A percentile compares a stretch with the other conserved stretches of the same genome.
phyloP scores from a whole-genome alignment of 1,140 invertebrate genomes.

The Listronotus bonariensis region DNA sequence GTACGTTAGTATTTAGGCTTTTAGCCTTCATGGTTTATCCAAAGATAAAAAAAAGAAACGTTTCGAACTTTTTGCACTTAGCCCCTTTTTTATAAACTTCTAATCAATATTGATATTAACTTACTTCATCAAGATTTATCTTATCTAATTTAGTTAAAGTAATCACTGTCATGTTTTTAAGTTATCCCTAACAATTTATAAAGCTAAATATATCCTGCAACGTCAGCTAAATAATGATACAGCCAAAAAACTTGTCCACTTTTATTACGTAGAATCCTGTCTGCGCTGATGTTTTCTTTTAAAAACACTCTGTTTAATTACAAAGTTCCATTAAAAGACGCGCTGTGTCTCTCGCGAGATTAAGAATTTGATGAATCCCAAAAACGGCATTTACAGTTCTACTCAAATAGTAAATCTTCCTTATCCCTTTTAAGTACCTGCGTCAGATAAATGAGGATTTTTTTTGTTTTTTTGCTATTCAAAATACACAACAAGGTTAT shows the following conservation, averaged over 20 bases:
- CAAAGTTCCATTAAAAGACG: constrained; percentile 29
- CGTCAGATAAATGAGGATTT: constrained; percentile 5
- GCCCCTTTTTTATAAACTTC: no score
- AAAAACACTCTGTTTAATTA: constrained; percentile 31
- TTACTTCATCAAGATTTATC: no score
- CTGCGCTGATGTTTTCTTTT: constrained; percentile 17
- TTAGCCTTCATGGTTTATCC: no score
- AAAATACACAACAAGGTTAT: no score
- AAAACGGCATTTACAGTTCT: constrained; percentile 14
- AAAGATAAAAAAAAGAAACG: no score
- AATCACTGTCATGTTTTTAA: no score
- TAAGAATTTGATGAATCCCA: constrained; percentile 30
- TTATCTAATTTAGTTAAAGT: no score
- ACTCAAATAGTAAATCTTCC: constrained; percentile 8
- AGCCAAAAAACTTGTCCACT: constrained; percentile 14
- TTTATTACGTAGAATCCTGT: constrained; percentile 16
- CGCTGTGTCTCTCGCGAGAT: constrained; percentile 15
- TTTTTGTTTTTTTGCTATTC: neutral
- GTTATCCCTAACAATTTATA: constrained; percentile 1
- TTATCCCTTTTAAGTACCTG: constrained; percentile 12
- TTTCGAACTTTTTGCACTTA: no score
- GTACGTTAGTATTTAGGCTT: no score
- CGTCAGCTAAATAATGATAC: constrained; percentile 9
- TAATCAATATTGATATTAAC: no score
- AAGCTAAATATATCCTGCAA: neutral